These are phyloP conservation scores for Corythoichthys haematopterus DNA, from an alignment of 2,113 vertebrate genomes.

Conservation along the genomic window DNA sequence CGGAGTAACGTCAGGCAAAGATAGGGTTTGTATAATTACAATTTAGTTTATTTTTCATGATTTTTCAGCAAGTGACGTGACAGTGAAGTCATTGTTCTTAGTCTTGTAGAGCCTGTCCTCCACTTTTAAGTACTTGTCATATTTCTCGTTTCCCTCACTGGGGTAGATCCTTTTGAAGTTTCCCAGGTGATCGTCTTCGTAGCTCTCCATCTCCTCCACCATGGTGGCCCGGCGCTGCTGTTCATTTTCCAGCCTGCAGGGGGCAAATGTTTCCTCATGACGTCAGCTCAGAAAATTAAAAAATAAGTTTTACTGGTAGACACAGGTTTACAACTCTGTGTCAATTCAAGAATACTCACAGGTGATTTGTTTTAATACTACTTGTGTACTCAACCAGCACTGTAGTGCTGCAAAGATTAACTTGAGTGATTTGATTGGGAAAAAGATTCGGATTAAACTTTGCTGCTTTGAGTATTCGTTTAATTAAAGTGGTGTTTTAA, in stretches of 20 bases:
- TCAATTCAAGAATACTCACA: no score
- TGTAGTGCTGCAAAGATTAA: no score
- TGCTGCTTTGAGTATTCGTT: no score
- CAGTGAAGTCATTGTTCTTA: background rate
- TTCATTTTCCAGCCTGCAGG: background rate
- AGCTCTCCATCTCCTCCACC: constrained; percentile 8
- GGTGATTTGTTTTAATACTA: no score
- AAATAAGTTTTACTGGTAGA: no score
- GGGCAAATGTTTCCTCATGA: background rate
- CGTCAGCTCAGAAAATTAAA: no score
- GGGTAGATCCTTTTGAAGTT: constrained; percentile 9
- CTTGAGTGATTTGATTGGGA: no score
- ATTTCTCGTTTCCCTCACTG: constrained; percentile 9
- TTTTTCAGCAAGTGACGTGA: background rate
- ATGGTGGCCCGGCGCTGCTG: background rate
- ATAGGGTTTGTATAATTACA: background rate
- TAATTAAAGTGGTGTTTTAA: no score
- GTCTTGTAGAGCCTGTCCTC: constrained; percentile 9
- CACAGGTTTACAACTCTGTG: no score
- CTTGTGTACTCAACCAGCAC: no score
- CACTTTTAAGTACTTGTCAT: constrained; percentile 11
- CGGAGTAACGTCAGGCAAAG: background rate
- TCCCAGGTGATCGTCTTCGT: constrained; percentile 4
- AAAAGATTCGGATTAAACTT: no score
- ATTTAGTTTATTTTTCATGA: background rate